phyloP scores from a whole-genome alignment of 2,797 vertebrate genomes.

The Melopsittacus undulatus region DNA sequence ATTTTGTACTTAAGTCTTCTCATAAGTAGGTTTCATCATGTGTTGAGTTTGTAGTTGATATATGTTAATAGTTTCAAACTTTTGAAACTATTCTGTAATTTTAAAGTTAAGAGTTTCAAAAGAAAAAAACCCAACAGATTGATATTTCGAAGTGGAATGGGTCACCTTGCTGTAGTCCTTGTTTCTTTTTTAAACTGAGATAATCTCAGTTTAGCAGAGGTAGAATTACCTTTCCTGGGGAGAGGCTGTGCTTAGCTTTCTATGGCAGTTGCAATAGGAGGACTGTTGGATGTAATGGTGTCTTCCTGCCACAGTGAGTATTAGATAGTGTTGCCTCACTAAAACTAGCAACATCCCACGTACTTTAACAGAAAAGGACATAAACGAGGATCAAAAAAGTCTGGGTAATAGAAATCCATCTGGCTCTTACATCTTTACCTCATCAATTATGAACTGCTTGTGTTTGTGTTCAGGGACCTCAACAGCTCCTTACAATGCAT shows the following conservation, averaged over 20 bases:
- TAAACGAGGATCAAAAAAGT: background rate
- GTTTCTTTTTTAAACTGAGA: background rate
- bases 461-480: background rate
- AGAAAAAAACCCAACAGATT: too few relatives aligned
- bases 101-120: background rate
- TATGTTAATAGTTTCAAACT: background rate
- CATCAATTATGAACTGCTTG: conserved; percentile 26
- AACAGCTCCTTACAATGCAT: background rate
- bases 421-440: conserved; percentile 1
- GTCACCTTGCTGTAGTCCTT: background rate
- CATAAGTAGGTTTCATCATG: background rate
- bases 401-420: background rate
- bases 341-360: fast-evolving
- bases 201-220: background rate
- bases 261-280: background rate
- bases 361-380: background rate
- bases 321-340: background rate
- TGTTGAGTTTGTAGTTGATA: background rate
- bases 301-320: fast-evolving
- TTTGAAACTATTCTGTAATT: background rate
- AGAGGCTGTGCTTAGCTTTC: background rate
- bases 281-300: background rate
- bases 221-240: background rate
- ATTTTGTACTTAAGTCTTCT: background rate
- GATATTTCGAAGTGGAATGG: background rate